Conservation (phyloP, 2,113 vertebrate species). For the Carassius gibelio region DNA sequence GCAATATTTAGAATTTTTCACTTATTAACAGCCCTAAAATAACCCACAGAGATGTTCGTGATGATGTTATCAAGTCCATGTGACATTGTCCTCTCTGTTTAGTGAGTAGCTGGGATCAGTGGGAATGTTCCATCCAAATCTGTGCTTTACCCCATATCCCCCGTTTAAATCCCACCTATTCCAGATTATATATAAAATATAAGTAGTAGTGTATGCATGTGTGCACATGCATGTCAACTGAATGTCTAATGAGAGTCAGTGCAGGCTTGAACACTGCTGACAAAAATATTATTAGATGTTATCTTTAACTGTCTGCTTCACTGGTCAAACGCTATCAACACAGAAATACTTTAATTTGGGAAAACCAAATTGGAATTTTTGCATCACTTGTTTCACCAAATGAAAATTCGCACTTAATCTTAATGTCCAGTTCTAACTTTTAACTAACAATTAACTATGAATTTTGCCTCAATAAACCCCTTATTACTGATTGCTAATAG, state of each 20-base stretch:
- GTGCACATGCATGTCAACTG: not conserved
- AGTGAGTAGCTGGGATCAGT: not conserved
- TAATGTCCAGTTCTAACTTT: too few species aligned
- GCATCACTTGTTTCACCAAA: not conserved
- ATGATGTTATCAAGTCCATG: not conserved
- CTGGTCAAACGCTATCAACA: not conserved
- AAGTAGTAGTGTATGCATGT: not conserved
- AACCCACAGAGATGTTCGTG: not conserved
- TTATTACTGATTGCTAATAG: too few species aligned
- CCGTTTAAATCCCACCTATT: conserved; percentile 31
- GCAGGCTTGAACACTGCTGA: not conserved
- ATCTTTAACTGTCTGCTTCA: not conserved
- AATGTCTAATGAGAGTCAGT: not conserved
- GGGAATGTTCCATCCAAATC: conserved; percentile 28
- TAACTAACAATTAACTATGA: too few species aligned
- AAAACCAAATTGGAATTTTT: not conserved
- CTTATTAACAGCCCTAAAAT: not conserved
- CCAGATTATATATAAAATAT: conserved; percentile 41
- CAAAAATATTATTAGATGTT: not conserved
- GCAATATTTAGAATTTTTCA: not conserved
- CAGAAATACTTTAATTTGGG: not conserved
- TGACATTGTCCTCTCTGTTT: not conserved
- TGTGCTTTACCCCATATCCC: conserved; percentile 29
- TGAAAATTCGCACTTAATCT: not conserved
- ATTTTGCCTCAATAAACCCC: too few species aligned